These are phyloP conservation scores for Brachystomella parvula DNA, from an alignment of 1,140 invertebrate genomes.

Conservation along the genomic window DNA sequence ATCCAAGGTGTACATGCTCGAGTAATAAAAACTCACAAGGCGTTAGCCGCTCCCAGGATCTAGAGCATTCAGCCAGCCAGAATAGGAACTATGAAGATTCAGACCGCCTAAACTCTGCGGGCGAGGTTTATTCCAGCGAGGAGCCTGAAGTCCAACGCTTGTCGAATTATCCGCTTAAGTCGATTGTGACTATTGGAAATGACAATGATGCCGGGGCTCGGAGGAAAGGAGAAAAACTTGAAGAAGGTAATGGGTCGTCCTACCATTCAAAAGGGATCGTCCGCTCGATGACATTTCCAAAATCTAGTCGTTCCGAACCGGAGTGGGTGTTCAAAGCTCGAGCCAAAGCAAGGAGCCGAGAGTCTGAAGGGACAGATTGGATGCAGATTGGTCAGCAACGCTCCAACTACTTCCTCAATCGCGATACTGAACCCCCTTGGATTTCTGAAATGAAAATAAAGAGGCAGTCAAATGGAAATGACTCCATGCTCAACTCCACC, in stretches of 20 bases:
- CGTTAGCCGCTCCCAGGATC: not conserved
- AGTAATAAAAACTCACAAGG: not conserved
- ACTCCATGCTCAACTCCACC: conserved; percentile 28
- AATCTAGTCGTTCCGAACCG: conserved; percentile 30
- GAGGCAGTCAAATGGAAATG: conserved; percentile 11
- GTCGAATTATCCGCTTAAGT: conserved; percentile 17
- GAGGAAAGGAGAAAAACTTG: not conserved
- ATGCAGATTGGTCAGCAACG: conserved; percentile 25
- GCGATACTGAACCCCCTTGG: conserved; percentile 33
- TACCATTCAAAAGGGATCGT: not conserved
- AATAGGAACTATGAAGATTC: no score
- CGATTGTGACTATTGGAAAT: conserved; percentile 24
- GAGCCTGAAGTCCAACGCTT: no score
- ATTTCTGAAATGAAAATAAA: conserved; percentile 31
- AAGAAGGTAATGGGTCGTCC: no score
- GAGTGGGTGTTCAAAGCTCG: conserved; percentile 37
- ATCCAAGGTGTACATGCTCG: conserved; percentile 8
- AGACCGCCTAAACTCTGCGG: no score
- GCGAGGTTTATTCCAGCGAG: no score
- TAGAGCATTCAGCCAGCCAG: no score
- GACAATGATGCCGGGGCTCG: not conserved
- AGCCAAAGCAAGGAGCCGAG: conserved; percentile 34
- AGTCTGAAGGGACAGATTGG: conserved; percentile 34
- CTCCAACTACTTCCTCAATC: conserved; percentile 2
- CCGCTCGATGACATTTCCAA: conserved; percentile 36